phyloP scores from a whole-genome alignment of 1,140 invertebrate genomes.

The Heliconius eleuchia region DNA sequence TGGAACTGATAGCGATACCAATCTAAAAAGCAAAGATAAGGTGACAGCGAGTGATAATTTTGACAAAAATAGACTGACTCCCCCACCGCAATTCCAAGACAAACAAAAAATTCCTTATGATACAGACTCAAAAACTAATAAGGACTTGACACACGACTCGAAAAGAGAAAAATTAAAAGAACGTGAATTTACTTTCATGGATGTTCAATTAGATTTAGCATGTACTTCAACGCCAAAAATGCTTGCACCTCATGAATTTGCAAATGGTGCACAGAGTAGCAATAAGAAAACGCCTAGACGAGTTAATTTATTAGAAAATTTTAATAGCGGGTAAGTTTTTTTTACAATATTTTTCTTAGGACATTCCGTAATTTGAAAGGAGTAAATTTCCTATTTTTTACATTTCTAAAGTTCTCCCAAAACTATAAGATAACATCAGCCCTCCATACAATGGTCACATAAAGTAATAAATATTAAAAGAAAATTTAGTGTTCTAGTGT shows the following conservation, averaged over 20 bases:
- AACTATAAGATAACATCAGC: too few relatives aligned
- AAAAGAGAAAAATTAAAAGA: conserved; percentile 78
- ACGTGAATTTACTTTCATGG: conserved; percentile 65
- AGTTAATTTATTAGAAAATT: conserved; percentile 67
- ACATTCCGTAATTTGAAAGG: background rate
- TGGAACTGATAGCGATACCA: conserved; percentile 51
- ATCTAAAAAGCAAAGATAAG: conserved; percentile 59
- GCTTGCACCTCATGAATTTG: conserved; percentile 68
- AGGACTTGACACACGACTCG: conserved; percentile 67
- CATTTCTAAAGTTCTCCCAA: too few relatives aligned
- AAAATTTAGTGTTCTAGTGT: too few relatives aligned
- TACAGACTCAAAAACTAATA: conserved; percentile 62
- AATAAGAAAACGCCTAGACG: conserved; percentile 59
- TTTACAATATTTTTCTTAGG: background rate
- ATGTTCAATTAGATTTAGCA: conserved; percentile 72
- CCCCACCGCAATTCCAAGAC: conserved; percentile 76
- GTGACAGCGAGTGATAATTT: conserved; percentile 51
- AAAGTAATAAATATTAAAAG: too few relatives aligned
- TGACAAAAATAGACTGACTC: conserved; percentile 66
- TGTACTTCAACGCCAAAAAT: conserved; percentile 80
- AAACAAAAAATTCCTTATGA: conserved; percentile 69
- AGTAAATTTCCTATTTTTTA: background rate
- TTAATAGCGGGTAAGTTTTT: conserved; percentile 67
- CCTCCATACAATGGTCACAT: too few relatives aligned
- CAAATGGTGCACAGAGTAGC: conserved; percentile 54